A percentile compares a stretch with the other conserved stretches of the same genome.
phyloP scores from a whole-genome alignment of 2,888 invertebrate genomes.

The Sabatieria punctata region DNA sequence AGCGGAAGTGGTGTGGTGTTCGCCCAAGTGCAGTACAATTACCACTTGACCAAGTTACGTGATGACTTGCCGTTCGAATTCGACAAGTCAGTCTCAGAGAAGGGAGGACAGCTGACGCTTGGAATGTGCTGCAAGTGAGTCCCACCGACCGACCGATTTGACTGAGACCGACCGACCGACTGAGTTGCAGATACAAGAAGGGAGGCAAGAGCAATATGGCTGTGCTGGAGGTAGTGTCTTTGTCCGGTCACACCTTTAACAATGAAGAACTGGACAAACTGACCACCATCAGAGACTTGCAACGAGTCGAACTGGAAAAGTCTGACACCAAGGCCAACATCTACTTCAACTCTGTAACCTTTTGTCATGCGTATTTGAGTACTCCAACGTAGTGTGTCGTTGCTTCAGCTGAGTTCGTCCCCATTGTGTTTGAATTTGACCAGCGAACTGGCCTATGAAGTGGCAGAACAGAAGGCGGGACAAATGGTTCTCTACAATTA shows the following conservation, averaged over 20 bases:
- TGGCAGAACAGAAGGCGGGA: constrained; percentile 67
- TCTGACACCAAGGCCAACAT: constrained; percentile 34
- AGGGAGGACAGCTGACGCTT: constrained; percentile 1
- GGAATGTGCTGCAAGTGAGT: constrained; percentile 29
- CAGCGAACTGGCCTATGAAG: constrained; percentile 61
- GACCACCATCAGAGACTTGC: constrained; percentile 26
- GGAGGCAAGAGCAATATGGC: constrained; percentile 34
- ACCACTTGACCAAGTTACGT: constrained; percentile 48
- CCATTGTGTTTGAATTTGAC: constrained; percentile 57
- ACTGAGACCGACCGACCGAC: no score
- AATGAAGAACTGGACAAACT: constrained; percentile 18
- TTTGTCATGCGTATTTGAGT: neutral
- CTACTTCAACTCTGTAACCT: constrained; percentile 35
- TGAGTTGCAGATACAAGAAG: constrained; percentile 25
- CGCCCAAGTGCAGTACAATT: constrained; percentile 50
- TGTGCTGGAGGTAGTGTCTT: constrained; percentile 32
- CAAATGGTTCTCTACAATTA: constrained; percentile 71
- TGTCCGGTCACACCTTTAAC: constrained; percentile 30
- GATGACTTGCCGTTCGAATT: constrained; percentile 27
- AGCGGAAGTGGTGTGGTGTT: constrained; percentile 55
- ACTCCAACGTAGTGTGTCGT: no score
- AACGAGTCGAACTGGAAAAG: constrained; percentile 32
- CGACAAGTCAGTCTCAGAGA: constrained; percentile 1
- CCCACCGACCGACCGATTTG: no score
- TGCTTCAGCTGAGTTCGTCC: constrained; percentile 22